Evolutionary conservation across 2,113 vertebrate species (phyloP).

Genomic region (Chloroceryle aenea): DNA sequence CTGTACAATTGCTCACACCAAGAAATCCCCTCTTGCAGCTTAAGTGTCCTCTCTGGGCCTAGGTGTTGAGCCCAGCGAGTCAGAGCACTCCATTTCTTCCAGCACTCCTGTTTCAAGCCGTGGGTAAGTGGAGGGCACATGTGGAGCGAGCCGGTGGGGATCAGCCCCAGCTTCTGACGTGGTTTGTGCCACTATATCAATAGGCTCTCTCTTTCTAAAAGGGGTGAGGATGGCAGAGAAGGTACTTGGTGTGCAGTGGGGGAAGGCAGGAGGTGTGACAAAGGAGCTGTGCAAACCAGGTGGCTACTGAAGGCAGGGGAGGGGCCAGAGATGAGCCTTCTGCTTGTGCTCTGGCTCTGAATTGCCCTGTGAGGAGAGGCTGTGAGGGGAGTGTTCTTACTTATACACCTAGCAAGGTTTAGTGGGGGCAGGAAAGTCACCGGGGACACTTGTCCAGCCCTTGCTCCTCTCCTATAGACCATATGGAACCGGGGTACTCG

Average conservation of each 20-base stretch:
- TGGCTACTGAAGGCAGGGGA: accelerated
- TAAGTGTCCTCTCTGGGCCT: background rate
- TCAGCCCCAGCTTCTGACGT: no score
- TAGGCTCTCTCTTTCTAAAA: no score
- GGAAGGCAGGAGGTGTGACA: background rate
- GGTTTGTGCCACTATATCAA: no score
- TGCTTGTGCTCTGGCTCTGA: background rate
- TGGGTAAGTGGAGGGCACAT: no score
- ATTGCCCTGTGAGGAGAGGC: background rate
- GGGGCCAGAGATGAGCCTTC: background rate
- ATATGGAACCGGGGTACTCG: background rate
- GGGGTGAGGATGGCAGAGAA: background rate
- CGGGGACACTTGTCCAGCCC: background rate
- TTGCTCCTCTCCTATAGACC: background rate
- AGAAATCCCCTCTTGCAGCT: background rate
- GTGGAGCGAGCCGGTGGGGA: no score
- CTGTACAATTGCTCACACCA: background rate
- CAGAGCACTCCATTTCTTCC: background rate
- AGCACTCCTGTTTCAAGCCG: no score
- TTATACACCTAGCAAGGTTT: background rate
- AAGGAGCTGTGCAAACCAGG: background rate
- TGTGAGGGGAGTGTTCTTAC: background rate
- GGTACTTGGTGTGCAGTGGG: background rate
- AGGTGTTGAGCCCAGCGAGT: background rate
- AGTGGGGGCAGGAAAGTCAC: background rate